These are phyloP conservation scores for Ophion costatus DNA, from an alignment of 2,888 invertebrate genomes.

Conservation along the genomic window DNA sequence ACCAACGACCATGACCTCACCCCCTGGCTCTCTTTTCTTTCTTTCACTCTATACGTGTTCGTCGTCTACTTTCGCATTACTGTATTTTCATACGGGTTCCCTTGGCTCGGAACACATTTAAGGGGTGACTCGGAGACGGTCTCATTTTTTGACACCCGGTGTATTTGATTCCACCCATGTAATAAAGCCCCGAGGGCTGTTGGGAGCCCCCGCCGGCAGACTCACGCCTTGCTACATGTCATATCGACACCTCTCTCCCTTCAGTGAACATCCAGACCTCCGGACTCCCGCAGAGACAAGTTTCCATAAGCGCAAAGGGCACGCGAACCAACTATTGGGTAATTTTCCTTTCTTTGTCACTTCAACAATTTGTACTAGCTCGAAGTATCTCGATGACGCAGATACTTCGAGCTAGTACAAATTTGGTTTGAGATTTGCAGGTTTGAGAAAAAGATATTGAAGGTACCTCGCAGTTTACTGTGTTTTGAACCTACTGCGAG, in stretches of 20 bases:
- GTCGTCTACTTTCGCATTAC: constrained; percentile 39
- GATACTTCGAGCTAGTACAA: constrained; percentile 26
- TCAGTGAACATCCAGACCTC: constrained; percentile 40
- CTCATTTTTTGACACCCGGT: constrained; percentile 84
- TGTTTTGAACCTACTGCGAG: too few species aligned
- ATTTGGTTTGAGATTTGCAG: too few species aligned
- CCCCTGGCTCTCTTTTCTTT: constrained; percentile 45
- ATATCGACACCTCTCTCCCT: constrained; percentile 81
- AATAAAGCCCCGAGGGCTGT: constrained; percentile 83
- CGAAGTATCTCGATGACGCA: too few species aligned
- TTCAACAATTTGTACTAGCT: constrained; percentile 63
- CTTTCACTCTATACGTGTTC: constrained; percentile 37
- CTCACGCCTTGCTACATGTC: constrained; percentile 79
- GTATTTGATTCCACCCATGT: constrained; percentile 84
- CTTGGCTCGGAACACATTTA: constrained; percentile 61
- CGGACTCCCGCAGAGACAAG: constrained; percentile 59
- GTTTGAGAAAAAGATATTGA: too few species aligned
- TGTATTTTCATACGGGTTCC: constrained; percentile 56
- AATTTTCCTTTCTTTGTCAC: constrained; percentile 79
- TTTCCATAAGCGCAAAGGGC: constrained; percentile 69
- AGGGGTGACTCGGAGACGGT: constrained; percentile 74
- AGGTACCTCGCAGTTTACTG: too few species aligned
- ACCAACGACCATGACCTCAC: constrained; percentile 72
- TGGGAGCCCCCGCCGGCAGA: constrained; percentile 68
- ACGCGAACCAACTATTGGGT: constrained; percentile 78